Conservation (phyloP, 2,888 invertebrate species). For the Nysson spinosus region DNA sequence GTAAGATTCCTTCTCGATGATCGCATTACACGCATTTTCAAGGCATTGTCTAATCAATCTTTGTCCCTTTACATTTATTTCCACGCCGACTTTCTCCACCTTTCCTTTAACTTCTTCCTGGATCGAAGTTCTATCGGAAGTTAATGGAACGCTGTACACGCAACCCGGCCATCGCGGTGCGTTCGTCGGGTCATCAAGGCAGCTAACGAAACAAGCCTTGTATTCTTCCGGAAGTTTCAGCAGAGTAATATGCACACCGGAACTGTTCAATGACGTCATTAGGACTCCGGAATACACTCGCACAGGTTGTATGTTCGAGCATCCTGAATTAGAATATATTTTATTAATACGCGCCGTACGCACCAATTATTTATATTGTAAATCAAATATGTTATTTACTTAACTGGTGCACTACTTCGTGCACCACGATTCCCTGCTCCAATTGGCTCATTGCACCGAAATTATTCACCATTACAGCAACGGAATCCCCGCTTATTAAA, state of each 20-base stretch:
- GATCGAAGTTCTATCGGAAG: background rate
- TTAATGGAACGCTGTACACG: constrained; percentile 70
- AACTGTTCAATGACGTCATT: constrained; percentile 88
- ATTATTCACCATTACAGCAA: constrained; percentile 88
- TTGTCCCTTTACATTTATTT: constrained; percentile 51
- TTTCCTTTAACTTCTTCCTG: constrained; percentile 19
- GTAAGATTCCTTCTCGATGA: constrained; percentile 62
- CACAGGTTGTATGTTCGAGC: constrained; percentile 58
- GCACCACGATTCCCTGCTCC: constrained; percentile 86
- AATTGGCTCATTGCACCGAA: constrained; percentile 86
- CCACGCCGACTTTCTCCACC: constrained; percentile 47
- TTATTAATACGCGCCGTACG: background rate
- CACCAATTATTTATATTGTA: background rate
- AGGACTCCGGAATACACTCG: constrained; percentile 78
- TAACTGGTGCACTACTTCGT: constrained; percentile 82
- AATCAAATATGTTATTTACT: constrained; percentile 76
- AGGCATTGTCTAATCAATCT: constrained; percentile 75
- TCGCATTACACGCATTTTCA: constrained; percentile 65
- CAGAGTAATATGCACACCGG: constrained; percentile 87
- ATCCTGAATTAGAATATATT: constrained; percentile 46
- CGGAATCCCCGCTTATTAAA: constrained; percentile 70
- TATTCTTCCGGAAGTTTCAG: constrained; percentile 79
- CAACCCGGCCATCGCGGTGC: constrained; percentile 82
- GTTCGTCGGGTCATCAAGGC: constrained; percentile 81
- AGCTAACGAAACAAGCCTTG: constrained; percentile 78